phyloP scores from a whole-genome alignment of 2,113 vertebrate species.

The Indri indri region DNA sequence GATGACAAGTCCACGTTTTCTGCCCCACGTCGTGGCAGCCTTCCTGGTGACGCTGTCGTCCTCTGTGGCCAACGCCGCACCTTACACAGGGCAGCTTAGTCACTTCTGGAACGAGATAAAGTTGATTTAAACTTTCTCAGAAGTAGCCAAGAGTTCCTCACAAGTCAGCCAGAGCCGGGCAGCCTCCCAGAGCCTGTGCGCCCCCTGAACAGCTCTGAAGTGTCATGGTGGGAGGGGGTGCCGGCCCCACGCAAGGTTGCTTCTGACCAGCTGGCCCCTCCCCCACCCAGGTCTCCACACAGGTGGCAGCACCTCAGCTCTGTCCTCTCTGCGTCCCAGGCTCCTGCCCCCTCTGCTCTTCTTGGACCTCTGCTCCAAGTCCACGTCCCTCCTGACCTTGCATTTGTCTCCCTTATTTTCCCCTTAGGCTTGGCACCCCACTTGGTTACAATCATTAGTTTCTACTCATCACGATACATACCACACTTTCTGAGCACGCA shows the following conservation, averaged over 20 bases:
- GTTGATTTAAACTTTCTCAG: neutral
- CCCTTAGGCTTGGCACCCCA: neutral
- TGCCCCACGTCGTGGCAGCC: accelerated
- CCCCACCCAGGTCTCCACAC: neutral
- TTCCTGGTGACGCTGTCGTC: neutral
- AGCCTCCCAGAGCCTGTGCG: accelerated
- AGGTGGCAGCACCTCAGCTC: too few species aligned
- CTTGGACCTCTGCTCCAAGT: neutral
- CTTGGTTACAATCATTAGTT: neutral
- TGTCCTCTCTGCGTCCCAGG: neutral
- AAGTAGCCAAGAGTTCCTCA: neutral
- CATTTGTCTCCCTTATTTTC: neutral
- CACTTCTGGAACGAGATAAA: neutral
- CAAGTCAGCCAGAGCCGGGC: neutral
- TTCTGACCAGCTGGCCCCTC: neutral
- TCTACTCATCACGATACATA: neutral
- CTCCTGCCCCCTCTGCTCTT: neutral
- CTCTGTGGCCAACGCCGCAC: accelerated
- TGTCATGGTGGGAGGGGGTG: too few species aligned
- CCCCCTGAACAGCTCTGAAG: neutral
- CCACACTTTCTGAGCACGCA: neutral
- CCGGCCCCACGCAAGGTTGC: neutral
- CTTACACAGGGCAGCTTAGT: neutral
- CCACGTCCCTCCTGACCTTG: neutral
- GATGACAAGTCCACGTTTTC: accelerated